Base-by-base conservation (phyloP, 2,888 invertebrate species). In the Clunio marinus region DNA sequence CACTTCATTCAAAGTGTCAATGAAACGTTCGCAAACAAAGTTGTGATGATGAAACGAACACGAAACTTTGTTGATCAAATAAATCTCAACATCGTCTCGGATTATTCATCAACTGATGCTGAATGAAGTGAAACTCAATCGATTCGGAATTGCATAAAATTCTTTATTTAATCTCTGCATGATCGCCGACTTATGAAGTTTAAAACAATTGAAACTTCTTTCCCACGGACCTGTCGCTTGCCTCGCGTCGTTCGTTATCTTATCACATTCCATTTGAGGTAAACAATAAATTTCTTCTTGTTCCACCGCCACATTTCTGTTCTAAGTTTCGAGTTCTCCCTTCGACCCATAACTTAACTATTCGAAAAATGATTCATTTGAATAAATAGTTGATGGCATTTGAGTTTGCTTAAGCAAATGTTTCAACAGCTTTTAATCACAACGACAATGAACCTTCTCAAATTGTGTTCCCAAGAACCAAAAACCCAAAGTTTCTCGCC, bases 371-470 rank as follows among this genome's bases (percentile, higher is more conserved):
- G 60, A 60, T 37, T 60, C 60, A 60, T 37, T 60, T 60, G 20
- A 20, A 35, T 17, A 24, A 60, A 22, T 37, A 41, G 41, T 15
- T 41, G 10, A 41, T 41, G 10, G 10, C 15, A 41, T 10, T 41
- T 60, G 13, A 17, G 24, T 60, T 60, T 60, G 27, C 37, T 60
- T 60, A 60, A 37, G 60, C 60, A 60, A 60, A 60, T 60, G 37
- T 60, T 60, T 60, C 35, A 28, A 60, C 60, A 60, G 60, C 35
- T 60, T 60, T 60, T 25, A 55, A 22, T 32, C 22, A 20, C 60
- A 24, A 15, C 25, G 17, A 28, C 60, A 60, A 35, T 60, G 60
- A 60, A 60, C 32, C 22, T 22, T 41, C 10, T 41, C 41, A n/a
- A n/a, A n/a, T n/a, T n/a, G n/a, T n/a, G n/a, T n/a, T n/a, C n/a